A percentile compares a stretch with the other conserved stretches of the same genome.
Evolutionary conservation across 2,113 vertebrate genomes (phyloP).

Genomic region (Perognathus longimembris): DNA sequence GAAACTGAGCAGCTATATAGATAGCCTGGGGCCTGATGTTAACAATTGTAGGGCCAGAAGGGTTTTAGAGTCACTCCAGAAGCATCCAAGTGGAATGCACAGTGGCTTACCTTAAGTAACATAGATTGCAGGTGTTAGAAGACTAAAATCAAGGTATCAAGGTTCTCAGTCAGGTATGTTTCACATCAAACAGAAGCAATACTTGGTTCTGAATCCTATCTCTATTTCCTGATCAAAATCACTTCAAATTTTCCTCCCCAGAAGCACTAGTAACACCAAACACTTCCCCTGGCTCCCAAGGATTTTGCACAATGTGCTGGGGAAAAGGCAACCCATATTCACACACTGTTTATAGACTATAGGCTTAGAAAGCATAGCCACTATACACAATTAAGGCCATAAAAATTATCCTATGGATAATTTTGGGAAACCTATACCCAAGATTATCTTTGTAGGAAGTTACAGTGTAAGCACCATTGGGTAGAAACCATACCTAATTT

Average conservation of each 20-base stretch:
- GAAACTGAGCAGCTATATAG: neutral
- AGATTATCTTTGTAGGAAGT: neutral
- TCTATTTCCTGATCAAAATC: neutral
- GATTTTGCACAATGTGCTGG: neutral
- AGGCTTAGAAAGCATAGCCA: neutral
- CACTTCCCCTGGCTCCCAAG: neutral
- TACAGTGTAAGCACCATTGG: neutral
- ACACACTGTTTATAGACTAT: neutral
- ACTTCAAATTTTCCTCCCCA: neutral
- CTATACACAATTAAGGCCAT: neutral
- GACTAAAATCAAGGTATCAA: neutral
- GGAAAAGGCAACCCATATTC: neutral
- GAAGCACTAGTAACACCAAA: neutral
- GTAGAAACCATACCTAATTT: neutral
- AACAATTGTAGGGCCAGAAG: neutral
- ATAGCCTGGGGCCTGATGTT: neutral
- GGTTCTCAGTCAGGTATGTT: neutral
- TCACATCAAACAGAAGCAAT: neutral
- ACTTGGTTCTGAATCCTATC: neutral
- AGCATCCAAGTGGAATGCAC: neutral
- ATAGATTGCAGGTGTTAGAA: neutral
- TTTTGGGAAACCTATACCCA: neutral
- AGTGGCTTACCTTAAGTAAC: neutral
- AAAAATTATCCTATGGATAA: neutral
- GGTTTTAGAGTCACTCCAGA: neutral